Percentiles rank a stretch among this genome's conserved stretches.
Conservation (phyloP, 2,113 vertebrate genomes). For the Meriones unguiculatus region DNA sequence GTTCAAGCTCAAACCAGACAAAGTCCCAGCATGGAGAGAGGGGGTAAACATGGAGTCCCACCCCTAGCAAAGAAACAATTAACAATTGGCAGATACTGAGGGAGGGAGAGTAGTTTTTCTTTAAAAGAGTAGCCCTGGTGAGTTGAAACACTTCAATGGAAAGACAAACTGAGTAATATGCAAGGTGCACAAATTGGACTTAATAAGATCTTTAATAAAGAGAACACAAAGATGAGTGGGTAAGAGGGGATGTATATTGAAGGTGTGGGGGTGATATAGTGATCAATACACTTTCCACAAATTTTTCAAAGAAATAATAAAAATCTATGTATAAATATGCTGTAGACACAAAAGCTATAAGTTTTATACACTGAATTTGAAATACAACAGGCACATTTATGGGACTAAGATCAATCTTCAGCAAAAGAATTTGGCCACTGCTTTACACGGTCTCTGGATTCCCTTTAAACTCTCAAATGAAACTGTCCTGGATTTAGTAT, state of each 20-base stretch:
- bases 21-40: not conserved
- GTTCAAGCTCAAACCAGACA: not conserved
- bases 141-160: not conserved
- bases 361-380: constrained; percentile 20
- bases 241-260: not conserved
- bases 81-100: not conserved
- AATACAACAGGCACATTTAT: not conserved
- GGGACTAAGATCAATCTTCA: not conserved
- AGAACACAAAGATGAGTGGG: not conserved
- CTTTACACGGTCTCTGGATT: not conserved
- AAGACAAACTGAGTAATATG: not conserved
- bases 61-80: not conserved
- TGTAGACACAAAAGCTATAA: not conserved
- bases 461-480: not conserved
- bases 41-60: not conserved
- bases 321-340: constrained; percentile 3
- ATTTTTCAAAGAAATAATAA: not conserved
- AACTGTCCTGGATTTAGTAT: not conserved
- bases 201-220: not conserved
- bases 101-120: not conserved
- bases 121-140: not conserved
- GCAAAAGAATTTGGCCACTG: not conserved
- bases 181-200: not conserved
- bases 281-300: not conserved
- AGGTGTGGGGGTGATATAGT: not conserved